Evolutionary conservation across 2,113 vertebrate species (phyloP).

Genomic region (Porphyrio hochstetteri): DNA sequence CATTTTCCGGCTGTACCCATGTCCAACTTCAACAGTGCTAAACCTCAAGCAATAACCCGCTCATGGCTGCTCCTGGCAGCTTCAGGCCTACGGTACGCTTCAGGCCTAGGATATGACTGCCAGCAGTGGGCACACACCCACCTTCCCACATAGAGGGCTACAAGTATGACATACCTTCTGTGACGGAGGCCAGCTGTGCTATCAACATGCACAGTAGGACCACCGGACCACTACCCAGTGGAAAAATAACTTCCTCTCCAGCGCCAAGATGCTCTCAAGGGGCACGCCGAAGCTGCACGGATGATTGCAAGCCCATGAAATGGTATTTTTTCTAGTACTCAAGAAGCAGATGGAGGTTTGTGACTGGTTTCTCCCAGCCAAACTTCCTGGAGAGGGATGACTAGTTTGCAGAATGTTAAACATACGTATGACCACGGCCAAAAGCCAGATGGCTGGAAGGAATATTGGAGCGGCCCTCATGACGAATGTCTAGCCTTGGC

Average conservation of each 20-base stretch:
- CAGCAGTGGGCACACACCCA: background rate
- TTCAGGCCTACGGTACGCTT: background rate
- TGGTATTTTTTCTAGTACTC: background rate
- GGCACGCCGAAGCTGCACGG: accelerated
- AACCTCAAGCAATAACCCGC: no score
- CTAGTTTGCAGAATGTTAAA: background rate
- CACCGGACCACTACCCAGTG: background rate
- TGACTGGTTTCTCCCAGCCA: background rate
- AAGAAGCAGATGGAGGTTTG: conserved; percentile 40
- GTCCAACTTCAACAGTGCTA: no score
- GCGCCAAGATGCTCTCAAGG: background rate
- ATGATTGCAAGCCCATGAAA: background rate
- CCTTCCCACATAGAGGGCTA: background rate
- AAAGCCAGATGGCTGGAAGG: conserved; percentile 33
- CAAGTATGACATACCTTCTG: background rate
- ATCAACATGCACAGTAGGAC: background rate
- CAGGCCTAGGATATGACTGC: background rate
- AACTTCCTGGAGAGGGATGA: conserved; percentile 28
- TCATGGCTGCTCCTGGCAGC: background rate
- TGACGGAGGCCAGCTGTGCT: background rate
- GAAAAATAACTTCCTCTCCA: background rate
- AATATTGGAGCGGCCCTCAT: background rate
- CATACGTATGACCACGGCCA: background rate
- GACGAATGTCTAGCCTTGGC: background rate
- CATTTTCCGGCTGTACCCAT: no score